Evolutionary conservation across 1,140 invertebrate genomes (phyloP), one percentile per base, ranked within the genome.

Genomic region (Drosophila melanica): DNA sequence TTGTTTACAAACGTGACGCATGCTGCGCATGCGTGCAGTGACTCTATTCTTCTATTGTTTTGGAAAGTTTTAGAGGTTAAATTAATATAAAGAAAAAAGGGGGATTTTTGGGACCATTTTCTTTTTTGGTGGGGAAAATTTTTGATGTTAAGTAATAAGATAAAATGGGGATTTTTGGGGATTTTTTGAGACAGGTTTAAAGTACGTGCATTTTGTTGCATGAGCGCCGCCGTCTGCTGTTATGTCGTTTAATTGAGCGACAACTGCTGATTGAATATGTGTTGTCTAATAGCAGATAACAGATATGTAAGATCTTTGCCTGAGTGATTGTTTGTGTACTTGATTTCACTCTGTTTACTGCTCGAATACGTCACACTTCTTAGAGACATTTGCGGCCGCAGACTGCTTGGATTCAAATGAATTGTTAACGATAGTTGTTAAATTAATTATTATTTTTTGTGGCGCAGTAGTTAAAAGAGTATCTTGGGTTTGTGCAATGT

Each of bases 1-100:
- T 69, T 69, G 58, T 69, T 69, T 69, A 69, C 58, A 45, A 62
- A 69, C 84, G 51, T 80, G 81, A 85, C 76, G 65, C 59, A 84
- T 51, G 73, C 54, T 50, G 77, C 69, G 68, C 57, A 71, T 76
- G 80, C 77, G 80, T 69, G 64, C 5, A 70, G 20, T 7, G 27
- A 50, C 12, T 7, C 0, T 23, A 23, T 33, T 33, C 1, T 33
- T 53, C 23, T 8, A 35, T 50, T 60, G n/a, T 14, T 58, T 58
- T 20, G 60, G 27, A 75, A 74, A 74, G 42, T 66, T 57, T 54
- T 75, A n/a, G 33, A 45, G 37, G n/a, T 63, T 9, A 30, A 51
- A 27, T 27, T 7, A 41, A 23, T 3, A 23, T 23, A 11, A 4
- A 42, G 16, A 14, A 12, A 11, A 33, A 37, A 23, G 35, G 18